These are phyloP conservation scores for Hipposideros armiger DNA, from an alignment of 2,113 vertebrate genomes.

Conservation along the genomic window DNA sequence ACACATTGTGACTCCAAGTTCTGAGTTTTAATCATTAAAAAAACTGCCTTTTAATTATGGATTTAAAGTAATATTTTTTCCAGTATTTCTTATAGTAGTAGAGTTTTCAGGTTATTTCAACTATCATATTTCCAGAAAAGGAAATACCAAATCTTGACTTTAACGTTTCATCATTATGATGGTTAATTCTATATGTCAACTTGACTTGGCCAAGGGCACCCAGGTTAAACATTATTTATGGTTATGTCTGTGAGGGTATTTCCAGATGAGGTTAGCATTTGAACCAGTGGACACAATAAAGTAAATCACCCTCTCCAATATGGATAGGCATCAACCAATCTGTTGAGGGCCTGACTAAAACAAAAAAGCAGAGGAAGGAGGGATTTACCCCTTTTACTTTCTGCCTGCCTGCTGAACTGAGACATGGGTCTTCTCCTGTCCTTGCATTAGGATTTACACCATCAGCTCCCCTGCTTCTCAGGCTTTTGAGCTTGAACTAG, in stretches of 20 bases:
- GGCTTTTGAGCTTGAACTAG: background rate
- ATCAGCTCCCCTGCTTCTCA: background rate
- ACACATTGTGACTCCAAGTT: background rate
- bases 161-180: background rate
- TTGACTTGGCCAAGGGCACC: background rate
- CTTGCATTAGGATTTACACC: background rate
- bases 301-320: background rate
- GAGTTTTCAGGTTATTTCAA: background rate
- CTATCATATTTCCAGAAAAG: background rate
- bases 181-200: background rate
- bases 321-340: background rate
- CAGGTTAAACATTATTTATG: background rate
- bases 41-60: background rate
- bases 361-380: background rate
- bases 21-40: background rate
- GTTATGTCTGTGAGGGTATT: background rate
- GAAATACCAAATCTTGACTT: background rate
- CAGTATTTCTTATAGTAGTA: background rate
- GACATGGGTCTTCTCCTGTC: background rate
- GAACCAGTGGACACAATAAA: background rate
- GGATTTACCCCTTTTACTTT: background rate
- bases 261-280: conserved; percentile 10
- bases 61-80: conserved; percentile 2
- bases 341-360: background rate
- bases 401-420: background rate